Evolutionary conservation across 2,888 invertebrate species (phyloP).

Genomic region (Apotomis betuletana): DNA sequence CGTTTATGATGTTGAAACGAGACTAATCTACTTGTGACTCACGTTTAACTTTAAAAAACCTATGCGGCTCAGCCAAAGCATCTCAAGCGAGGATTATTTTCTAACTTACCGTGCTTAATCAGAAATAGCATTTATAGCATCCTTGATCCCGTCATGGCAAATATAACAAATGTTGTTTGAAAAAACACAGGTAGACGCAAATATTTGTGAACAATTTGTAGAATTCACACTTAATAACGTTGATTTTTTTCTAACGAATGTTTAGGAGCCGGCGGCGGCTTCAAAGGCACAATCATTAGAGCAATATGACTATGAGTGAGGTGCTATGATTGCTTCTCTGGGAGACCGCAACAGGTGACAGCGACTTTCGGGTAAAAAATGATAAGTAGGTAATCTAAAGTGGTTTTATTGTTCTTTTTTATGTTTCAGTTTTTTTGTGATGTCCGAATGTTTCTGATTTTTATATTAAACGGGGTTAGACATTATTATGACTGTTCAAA

Average conservation of each 20-base stretch:
- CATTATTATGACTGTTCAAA: neutral
- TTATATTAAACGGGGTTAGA: constrained; percentile 13
- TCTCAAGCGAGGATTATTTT: constrained; percentile 41
- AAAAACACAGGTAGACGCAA: constrained; percentile 81
- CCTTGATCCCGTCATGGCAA: constrained; percentile 75
- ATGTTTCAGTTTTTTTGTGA: constrained; percentile 28
- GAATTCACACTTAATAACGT: constrained; percentile 82
- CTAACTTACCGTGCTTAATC: constrained; percentile 70
- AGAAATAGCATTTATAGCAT: constrained; percentile 66
- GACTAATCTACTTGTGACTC: constrained; percentile 25
- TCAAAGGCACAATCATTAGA: constrained; percentile 69
- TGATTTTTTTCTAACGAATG: constrained; percentile 59
- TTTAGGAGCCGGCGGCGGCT: constrained; percentile 59
- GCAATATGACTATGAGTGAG: constrained; percentile 52
- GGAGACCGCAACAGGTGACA: constrained; percentile 70
- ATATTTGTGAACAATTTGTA: constrained; percentile 83
- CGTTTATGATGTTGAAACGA: constrained; percentile 14
- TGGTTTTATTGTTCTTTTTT: constrained; percentile 44
- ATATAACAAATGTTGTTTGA: constrained; percentile 70
- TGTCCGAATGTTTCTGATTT: constrained; percentile 12
- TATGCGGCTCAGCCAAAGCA: constrained; percentile 7
- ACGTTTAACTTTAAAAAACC: constrained; percentile 20
- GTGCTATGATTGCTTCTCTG: constrained; percentile 71
- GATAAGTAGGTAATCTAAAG: constrained; percentile 44
- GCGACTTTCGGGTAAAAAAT: constrained; percentile 47